A percentile compares a stretch with the other conserved stretches of the same genome.
Evolutionary conservation across 2,888 invertebrate species (phyloP).

Genomic region (Plebejus argus): DNA sequence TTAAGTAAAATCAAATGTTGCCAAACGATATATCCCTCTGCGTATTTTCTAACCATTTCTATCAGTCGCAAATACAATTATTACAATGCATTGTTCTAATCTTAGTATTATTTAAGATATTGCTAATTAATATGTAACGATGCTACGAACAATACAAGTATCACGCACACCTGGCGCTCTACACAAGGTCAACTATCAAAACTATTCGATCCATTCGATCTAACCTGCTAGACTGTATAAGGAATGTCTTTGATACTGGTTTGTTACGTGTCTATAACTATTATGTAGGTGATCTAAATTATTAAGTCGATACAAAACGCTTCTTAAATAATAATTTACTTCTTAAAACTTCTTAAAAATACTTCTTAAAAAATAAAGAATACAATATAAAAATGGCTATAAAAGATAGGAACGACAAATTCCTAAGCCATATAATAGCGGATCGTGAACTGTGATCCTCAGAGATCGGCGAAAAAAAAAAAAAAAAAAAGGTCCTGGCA

Average conservation of each 20-base stretch:
- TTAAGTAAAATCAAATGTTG: background rate
- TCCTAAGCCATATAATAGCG: too few species aligned
- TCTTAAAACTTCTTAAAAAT: too few species aligned
- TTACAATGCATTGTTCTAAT: too few species aligned
- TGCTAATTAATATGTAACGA: background rate
- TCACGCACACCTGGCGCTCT: slow-evolving; percentile 11
- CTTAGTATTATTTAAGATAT: too few species aligned
- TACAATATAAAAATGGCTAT: too few species aligned
- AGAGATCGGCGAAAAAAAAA: too few species aligned
- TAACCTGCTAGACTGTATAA: background rate
- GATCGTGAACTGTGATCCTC: too few species aligned
- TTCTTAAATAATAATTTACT: too few species aligned
- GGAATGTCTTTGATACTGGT: slow-evolving; percentile 12
- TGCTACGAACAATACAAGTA: background rate
- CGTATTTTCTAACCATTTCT: background rate
- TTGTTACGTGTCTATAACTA: background rate
- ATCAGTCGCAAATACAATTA: too few species aligned
- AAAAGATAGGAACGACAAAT: too few species aligned
- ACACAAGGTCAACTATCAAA: slow-evolving; percentile 18
- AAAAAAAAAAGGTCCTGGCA: too few species aligned
- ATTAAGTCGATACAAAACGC: background rate
- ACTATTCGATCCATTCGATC: slow-evolving; percentile 2
- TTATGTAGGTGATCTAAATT: background rate
- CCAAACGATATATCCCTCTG: background rate
- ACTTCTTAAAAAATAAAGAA: too few species aligned